These are phyloP conservation scores for Laothoe populi DNA, from an alignment of 2,888 invertebrate genomes.

Conservation along the genomic window DNA sequence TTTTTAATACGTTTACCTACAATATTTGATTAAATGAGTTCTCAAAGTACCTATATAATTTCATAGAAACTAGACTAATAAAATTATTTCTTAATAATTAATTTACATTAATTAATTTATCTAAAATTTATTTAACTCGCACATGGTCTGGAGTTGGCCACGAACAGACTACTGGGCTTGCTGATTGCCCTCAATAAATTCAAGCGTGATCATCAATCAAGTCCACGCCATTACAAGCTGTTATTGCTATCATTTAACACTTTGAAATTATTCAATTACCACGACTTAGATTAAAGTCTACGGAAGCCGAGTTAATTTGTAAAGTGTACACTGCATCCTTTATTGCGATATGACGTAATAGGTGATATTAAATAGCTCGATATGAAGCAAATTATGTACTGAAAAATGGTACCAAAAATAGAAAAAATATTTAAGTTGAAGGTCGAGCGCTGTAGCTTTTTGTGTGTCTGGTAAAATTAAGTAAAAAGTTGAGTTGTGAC, in stretches of 20 bases:
- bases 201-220: slow-evolving; percentile 23
- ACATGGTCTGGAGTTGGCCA: neutral
- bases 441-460: too few species aligned
- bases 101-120: neutral
- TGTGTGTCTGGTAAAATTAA: too few species aligned
- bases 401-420: too few species aligned
- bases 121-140: neutral
- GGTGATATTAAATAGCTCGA: neutral
- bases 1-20: too few species aligned
- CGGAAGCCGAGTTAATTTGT: neutral
- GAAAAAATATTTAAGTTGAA: too few species aligned
- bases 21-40: too few species aligned
- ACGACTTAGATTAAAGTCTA: neutral
- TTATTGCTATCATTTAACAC: slow-evolving; percentile 25
- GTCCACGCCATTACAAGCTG: slow-evolving; percentile 1
- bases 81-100: neutral
- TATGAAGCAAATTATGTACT: neutral
- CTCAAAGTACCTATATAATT: too few species aligned
- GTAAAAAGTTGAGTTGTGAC: too few species aligned
- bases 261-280: slow-evolving; percentile 26
- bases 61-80: neutral
- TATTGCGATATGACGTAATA: neutral
- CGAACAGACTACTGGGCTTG: neutral
- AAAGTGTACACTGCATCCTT: neutral
- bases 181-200: neutral